Evolutionary conservation across 2,797 vertebrate species (phyloP).

Genomic region (Darevskia mixta): DNA sequence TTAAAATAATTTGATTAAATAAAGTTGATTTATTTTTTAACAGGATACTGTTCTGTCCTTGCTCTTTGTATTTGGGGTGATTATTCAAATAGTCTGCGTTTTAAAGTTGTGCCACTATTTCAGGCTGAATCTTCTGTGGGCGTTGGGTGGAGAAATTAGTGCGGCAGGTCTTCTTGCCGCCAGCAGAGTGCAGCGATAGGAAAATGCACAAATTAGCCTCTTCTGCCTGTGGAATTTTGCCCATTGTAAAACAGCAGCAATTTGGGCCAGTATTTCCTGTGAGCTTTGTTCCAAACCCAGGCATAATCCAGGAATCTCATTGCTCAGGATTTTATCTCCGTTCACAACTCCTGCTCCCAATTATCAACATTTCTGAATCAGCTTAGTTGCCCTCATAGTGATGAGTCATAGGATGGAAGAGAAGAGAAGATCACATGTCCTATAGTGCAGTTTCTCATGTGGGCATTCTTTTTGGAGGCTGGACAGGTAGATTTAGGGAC

Average conservation of each 20-base stretch:
- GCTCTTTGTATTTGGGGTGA: not conserved
- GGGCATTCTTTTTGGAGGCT: no score
- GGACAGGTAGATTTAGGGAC: no score
- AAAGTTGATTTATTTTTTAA: constrained; percentile 24
- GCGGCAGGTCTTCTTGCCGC: not conserved
- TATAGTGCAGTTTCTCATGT: not conserved
- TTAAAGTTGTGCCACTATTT: not conserved
- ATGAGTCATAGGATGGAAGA: not conserved
- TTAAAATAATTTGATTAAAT: constrained; percentile 30
- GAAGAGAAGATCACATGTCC: not conserved
- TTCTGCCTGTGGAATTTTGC: not conserved
- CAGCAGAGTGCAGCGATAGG: not conserved
- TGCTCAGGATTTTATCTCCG: not conserved
- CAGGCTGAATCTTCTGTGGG: not conserved
- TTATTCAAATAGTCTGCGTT: not conserved
- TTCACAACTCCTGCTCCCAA: not conserved
- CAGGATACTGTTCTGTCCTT: not conserved
- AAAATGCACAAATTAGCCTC: not conserved
- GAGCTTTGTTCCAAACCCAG: not conserved
- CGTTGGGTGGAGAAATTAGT: not conserved
- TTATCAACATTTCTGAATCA: not conserved
- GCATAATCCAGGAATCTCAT: not conserved
- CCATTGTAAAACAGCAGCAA: not conserved
- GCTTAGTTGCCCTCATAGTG: not conserved
- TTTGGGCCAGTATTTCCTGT: not conserved